A percentile compares a stretch with the other conserved stretches of the same genome.
These are phyloP conservation scores for Trachelus stipa DNA, from an alignment of 2,888 invertebrate genomes.

Conservation along the genomic window DNA sequence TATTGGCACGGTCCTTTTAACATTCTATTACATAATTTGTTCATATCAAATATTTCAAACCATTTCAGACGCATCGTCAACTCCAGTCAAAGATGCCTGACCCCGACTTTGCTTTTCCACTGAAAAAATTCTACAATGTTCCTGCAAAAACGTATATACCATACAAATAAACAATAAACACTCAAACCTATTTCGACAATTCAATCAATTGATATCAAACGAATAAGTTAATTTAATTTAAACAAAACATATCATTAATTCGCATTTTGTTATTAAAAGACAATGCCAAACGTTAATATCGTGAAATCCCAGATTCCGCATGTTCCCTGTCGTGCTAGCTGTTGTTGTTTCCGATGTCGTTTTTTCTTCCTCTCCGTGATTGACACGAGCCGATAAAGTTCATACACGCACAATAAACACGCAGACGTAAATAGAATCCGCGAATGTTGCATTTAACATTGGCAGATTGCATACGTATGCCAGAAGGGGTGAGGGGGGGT, in stretches of 20 bases:
- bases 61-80: background rate
- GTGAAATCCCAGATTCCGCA: conserved; percentile 9
- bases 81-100: background rate
- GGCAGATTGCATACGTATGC: conserved; percentile 50
- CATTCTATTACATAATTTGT: conserved; percentile 31
- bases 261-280: background rate
- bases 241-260: background rate
- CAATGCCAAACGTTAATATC: background rate
- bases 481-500: conserved; percentile 19
- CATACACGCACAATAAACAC: conserved; percentile 51
- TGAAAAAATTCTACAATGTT: background rate
- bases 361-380: conserved; percentile 36
- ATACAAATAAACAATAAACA: background rate
- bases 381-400: conserved; percentile 58
- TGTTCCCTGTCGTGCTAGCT: background rate
- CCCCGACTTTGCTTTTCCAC: background rate
- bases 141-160: background rate
- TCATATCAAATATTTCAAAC: conserved; percentile 19
- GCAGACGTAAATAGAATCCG: conserved; percentile 21
- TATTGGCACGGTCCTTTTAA: conserved; percentile 40
- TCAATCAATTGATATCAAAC: background rate
- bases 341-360: background rate
- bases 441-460: conserved; percentile 61
- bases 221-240: background rate
- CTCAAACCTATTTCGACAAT: background rate